phyloP scores from a whole-genome alignment of 2,797 vertebrate genomes.

The Ctenopoma kingsleyae region DNA sequence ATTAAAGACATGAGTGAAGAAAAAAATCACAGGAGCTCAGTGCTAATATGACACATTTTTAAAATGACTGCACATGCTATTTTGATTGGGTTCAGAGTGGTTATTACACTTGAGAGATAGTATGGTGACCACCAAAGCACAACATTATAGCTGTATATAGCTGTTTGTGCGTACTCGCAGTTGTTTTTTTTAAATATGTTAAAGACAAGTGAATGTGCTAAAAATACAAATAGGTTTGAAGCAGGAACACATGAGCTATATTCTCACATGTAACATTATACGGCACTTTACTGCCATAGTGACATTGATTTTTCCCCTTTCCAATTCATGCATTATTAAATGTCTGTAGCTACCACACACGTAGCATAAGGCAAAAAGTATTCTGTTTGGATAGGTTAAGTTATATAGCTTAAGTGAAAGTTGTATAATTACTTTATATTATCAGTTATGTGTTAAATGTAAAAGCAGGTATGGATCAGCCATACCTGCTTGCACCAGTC shows the following conservation, averaged over 20 bases:
- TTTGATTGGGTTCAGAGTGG: neutral
- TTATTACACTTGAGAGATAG: neutral
- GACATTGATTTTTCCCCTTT: slow-evolving; percentile 69
- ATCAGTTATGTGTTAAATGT: slow-evolving; percentile 10
- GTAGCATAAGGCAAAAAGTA: slow-evolving; percentile 28
- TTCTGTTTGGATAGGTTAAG: slow-evolving; percentile 23
- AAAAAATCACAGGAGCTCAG: neutral
- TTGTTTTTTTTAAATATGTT: slow-evolving; percentile 12
- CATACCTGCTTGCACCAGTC: neutral
- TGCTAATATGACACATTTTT: neutral
- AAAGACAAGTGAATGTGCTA: neutral
- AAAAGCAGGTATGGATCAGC: neutral
- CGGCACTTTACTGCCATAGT: slow-evolving; percentile 51
- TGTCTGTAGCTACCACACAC: slow-evolving; percentile 53
- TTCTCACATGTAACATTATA: slow-evolving; percentile 72
- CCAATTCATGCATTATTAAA: slow-evolving; percentile 78
- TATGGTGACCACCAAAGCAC: neutral
- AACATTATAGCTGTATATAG: neutral
- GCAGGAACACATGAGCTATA: slow-evolving; percentile 84
- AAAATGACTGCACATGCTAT: neutral
- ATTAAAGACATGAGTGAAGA: neutral
- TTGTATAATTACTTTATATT: slow-evolving; percentile 4
- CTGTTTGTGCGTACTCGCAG: neutral
- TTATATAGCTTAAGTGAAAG: slow-evolving; percentile 7
- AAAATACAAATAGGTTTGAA: slow-evolving; percentile 28